Evolutionary conservation across 2,888 invertebrate species (phyloP), one percentile per base, ranked within the genome.

Genomic region (Xanthia togata): DNA sequence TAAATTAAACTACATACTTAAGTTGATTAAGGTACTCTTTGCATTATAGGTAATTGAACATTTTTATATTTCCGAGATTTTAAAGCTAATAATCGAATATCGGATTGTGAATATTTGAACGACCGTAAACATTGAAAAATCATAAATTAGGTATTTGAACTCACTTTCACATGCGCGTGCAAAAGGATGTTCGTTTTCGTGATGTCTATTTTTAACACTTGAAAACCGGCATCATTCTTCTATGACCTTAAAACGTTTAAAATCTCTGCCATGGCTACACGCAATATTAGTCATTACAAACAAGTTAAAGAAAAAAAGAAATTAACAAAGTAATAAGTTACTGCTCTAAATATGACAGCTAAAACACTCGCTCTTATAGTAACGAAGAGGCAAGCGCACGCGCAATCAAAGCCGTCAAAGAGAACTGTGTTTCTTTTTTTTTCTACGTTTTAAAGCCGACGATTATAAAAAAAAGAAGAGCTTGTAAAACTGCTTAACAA

Each of bases 161-260:
- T 64, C 50, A 81, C 82, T 74, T 78, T 78, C 63, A 53, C 35
- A 81, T 17, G 50, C 44, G 4, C 76, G 23, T 35, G 75, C 23
- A 44, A 59, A 76, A 78, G 8, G 14, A 81, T 74, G 44, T n/a
- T n/a, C n/a, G 26, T 57, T 78, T 50, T 75, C 55, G 63, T 81
- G 63, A 50, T 74, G 41, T 67, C 44, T 60, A 23, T 38, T 59
- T 74, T 44, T 65, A 82, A 1, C 65, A 20, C 35, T 35, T 47
- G 41, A 35, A 73, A 64, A 73, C 31, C 47, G 14, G 55, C 38
- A 73, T 23, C 5, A 41, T 41, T 50, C 11, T 26, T 65, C 12
- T 38, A 80, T 8, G 80, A 47, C 47, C 11, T 41, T n/a, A 55
- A 57, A 76, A 63, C 67, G 55, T 68, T 76, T 67, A 57, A 50